Percentiles rank a stretch among this genome's conserved stretches.
Evolutionary conservation across 2,113 vertebrate genomes (phyloP).

Genomic region (Columba janthina): DNA sequence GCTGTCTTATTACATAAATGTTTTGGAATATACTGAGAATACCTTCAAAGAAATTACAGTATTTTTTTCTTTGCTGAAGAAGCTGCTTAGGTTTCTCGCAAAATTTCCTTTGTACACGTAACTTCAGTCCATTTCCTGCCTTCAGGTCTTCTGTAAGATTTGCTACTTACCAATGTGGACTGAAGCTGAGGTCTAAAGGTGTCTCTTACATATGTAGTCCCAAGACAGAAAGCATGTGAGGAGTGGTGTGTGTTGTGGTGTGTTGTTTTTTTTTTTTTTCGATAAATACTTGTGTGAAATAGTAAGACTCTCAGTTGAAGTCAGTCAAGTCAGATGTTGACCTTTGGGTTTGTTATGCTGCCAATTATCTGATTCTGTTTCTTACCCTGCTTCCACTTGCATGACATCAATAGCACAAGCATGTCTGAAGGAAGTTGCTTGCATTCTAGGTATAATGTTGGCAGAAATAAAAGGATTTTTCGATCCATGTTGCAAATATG

Average conservation of each 20-base stretch:
- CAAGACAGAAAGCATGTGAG: background rate
- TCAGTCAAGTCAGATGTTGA: slow-evolving; percentile 10
- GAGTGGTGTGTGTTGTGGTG: too few relatives aligned
- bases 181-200: background rate
- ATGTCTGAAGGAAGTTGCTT: background rate
- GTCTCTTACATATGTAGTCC: background rate
- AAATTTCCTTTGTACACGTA: background rate
- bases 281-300: background rate
- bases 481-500: accelerated
- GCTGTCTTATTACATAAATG: background rate
- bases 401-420: background rate
- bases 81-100: background rate
- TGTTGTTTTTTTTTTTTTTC: background rate
- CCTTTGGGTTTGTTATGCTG: background rate
- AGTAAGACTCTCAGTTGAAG: background rate
- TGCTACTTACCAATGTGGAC: background rate
- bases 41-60: background rate
- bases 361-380: background rate
- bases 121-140: background rate
- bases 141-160: background rate
- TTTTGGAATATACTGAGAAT: background rate
- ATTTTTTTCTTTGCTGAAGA: background rate
- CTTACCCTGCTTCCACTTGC: background rate
- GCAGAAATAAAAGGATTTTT: background rate
- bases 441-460: background rate